phyloP scores from a whole-genome alignment of 2,888 invertebrate genomes.

The Drosophila nigritarsus region DNA sequence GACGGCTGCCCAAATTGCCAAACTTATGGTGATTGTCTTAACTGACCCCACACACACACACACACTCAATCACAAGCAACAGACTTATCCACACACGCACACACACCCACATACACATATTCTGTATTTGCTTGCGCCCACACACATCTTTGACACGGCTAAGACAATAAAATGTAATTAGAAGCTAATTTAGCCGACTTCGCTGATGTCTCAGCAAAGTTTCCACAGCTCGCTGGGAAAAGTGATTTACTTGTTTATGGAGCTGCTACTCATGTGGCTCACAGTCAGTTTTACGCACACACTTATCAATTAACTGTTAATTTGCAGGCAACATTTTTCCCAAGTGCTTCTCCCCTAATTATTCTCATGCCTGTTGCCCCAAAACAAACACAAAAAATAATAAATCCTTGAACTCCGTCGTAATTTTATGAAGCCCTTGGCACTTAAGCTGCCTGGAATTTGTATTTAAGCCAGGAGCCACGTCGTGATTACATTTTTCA shows the following conservation, averaged over 20 bases:
- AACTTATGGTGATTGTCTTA: conserved; percentile 28
- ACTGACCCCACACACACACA: conserved; percentile 19
- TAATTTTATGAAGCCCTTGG: conserved; percentile 34
- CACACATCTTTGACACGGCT: conserved; percentile 30
- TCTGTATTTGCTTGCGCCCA: conserved; percentile 33
- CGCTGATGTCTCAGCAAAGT: conserved; percentile 24
- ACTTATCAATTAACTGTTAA: conserved; percentile 73
- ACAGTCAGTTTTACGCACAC: conserved; percentile 31
- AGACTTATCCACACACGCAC: not conserved
- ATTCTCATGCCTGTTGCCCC: not conserved
- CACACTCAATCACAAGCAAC: not conserved
- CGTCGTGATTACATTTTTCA: not conserved
- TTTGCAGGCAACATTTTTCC: conserved; percentile 35
- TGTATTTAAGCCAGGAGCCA: not conserved
- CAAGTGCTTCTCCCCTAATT: not conserved
- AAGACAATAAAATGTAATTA: conserved; percentile 76
- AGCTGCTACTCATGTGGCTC: conserved; percentile 11
- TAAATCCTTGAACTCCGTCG: conserved; percentile 37
- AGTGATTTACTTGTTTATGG: conserved; percentile 48
- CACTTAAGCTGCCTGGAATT: conserved; percentile 18
- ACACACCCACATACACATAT: conserved; percentile 6
- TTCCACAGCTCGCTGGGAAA: conserved; percentile 27
- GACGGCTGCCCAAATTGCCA: conserved; percentile 10
- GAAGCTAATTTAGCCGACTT: conserved; percentile 57
- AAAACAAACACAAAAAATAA: conserved; percentile 6